phyloP scores from a whole-genome alignment of 1,140 invertebrate species.

The Harpegnathos saltator region DNA sequence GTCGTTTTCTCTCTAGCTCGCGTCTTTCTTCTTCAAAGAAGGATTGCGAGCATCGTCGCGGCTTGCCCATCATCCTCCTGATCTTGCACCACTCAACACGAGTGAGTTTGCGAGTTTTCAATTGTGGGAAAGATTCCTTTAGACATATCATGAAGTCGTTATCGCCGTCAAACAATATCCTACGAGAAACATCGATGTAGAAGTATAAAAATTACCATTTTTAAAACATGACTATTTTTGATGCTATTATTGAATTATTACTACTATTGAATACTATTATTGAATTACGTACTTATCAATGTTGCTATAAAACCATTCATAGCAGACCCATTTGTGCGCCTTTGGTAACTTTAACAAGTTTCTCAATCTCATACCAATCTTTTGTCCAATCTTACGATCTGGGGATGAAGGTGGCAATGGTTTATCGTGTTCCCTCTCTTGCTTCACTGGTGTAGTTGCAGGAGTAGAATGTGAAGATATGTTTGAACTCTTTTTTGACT shows the following conservation, averaged over 20 bases:
- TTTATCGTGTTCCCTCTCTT: constrained; percentile 83
- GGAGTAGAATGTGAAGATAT: constrained; percentile 79
- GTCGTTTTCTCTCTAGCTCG: constrained; percentile 95
- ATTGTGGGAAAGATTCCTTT: constrained; percentile 96
- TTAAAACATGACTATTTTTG: constrained; percentile 15
- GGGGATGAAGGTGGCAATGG: constrained; percentile 86
- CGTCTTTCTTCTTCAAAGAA: constrained; percentile 98
- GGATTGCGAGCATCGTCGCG: constrained; percentile 95
- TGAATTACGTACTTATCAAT: constrained; percentile 91
- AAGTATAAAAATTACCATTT: constrained; percentile 70
- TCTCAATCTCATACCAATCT: constrained; percentile 95
- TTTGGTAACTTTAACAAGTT: constrained; percentile 99
- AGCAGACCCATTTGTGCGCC: constrained; percentile 99
- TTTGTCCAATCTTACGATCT: constrained; percentile 93
- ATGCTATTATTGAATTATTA: constrained; percentile 1
- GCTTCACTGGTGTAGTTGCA: constrained; percentile 85
- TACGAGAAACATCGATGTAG: constrained; percentile 79
- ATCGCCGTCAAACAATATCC: constrained; percentile 96
- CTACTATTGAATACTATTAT: not conserved
- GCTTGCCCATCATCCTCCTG: constrained; percentile 98
- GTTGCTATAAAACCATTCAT: constrained; percentile 99
- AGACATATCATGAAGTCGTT: constrained; percentile 99
- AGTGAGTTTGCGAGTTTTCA: constrained; percentile 94
- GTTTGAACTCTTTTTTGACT: constrained; percentile 72
- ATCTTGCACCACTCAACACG: constrained; percentile 98